Evolutionary conservation across 2,888 invertebrate species (phyloP).

Genomic region (Subacronicta megacephala): DNA sequence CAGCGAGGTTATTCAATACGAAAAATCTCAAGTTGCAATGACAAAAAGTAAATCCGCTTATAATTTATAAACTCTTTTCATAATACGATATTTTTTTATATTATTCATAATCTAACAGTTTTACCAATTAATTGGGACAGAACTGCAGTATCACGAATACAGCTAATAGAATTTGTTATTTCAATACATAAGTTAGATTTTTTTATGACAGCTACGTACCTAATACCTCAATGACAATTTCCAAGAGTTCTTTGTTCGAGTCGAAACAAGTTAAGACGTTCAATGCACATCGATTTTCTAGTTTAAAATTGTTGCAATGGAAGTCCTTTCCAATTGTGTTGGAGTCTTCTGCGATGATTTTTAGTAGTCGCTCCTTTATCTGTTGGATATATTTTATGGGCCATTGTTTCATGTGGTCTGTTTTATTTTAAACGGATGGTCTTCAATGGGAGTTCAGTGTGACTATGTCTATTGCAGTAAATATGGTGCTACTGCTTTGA

Average conservation of each 20-base stretch:
- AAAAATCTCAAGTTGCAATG: too few species aligned
- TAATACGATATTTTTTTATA: too few species aligned
- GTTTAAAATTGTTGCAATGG: conserved; percentile 65
- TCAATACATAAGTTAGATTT: too few species aligned
- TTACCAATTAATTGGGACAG: too few species aligned
- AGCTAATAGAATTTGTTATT: too few species aligned
- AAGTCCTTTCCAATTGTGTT: conserved; percentile 56
- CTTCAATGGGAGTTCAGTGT: conserved; percentile 9
- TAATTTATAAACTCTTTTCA: too few species aligned
- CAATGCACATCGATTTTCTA: conserved; percentile 64
- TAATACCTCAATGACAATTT: neutral
- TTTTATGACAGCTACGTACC: neutral
- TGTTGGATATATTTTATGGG: conserved; percentile 43
- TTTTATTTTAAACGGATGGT: conserved; percentile 18
- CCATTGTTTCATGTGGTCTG: conserved; percentile 32
- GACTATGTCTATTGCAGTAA: conserved; percentile 1
- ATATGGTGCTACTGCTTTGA: neutral
- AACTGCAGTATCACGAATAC: too few species aligned
- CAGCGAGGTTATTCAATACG: too few species aligned
- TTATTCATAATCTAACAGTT: too few species aligned
- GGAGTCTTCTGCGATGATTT: conserved; percentile 59
- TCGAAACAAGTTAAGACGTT: conserved; percentile 65
- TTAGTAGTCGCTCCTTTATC: conserved; percentile 53
- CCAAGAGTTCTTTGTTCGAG: conserved; percentile 60
- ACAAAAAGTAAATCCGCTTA: too few species aligned